These are phyloP conservation scores for Stenodera caucasica DNA, from an alignment of 2,888 invertebrate species.

Conservation along the genomic window DNA sequence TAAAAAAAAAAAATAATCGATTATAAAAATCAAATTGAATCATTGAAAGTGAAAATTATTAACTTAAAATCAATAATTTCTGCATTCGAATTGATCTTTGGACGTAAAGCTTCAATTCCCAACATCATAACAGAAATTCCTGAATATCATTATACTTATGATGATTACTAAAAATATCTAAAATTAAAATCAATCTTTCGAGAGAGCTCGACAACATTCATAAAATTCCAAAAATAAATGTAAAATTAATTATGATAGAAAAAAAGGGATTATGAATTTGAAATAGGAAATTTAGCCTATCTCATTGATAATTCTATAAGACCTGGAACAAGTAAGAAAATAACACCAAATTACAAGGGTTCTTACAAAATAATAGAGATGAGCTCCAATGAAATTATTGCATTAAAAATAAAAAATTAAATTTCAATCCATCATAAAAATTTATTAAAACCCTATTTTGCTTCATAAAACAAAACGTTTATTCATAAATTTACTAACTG, in stretches of 20 bases:
- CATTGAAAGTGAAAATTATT: no score
- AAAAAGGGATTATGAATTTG: conserved; percentile 19
- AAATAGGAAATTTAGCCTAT: conserved; percentile 16
- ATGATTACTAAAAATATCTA: conserved; percentile 36
- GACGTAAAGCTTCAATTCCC: conserved; percentile 43
- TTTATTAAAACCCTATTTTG: neutral
- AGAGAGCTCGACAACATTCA: conserved; percentile 34
- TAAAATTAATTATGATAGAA: conserved; percentile 36
- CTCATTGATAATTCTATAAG: conserved; percentile 16
- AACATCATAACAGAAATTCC: conserved; percentile 30
- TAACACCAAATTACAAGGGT: conserved; percentile 25
- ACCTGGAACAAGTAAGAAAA: conserved; percentile 19
- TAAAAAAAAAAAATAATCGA: no score
- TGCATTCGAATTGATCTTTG: conserved; percentile 48
- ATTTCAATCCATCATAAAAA: neutral
- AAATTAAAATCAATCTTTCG: conserved; percentile 34
- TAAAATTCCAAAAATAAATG: conserved; percentile 39
- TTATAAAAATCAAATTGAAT: no score
- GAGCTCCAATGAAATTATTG: neutral
- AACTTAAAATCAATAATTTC: no score
- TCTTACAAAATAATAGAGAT: conserved; percentile 17
- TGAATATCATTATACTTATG: conserved; percentile 31
- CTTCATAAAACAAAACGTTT: neutral
- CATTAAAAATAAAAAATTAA: conserved; percentile 8
- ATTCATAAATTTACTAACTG: no score